Percentiles rank a stretch among this genome's conserved stretches.
Evolutionary conservation across 2,888 invertebrate species (phyloP).

Genomic region (Sturmia bella): DNA sequence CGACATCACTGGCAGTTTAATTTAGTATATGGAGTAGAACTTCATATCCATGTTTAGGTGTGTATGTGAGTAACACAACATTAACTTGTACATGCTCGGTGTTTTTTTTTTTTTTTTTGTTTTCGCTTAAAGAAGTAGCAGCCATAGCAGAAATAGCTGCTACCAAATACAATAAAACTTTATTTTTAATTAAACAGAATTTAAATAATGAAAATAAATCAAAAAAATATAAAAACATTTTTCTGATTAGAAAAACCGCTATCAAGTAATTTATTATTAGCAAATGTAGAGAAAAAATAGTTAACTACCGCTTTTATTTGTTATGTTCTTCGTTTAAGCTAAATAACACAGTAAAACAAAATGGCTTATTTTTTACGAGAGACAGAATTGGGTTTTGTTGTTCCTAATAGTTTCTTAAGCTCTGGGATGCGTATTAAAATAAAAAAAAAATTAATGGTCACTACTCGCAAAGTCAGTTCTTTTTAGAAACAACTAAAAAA

Average conservation of each 20-base stretch:
- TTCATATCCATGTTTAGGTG: neutral
- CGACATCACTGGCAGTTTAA: neutral
- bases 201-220: constrained; percentile 69
- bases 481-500: too few species aligned
- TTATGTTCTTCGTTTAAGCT: constrained; percentile 1
- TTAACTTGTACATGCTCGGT: too few species aligned
- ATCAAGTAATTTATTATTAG: constrained; percentile 58
- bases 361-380: too few species aligned
- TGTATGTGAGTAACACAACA: too few species aligned
- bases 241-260: constrained; percentile 66
- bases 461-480: too few species aligned
- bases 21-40: constrained; percentile 21
- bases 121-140: neutral
- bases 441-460: too few species aligned
- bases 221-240: constrained; percentile 24
- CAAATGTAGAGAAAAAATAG: constrained; percentile 28
- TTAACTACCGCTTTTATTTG: constrained; percentile 33
- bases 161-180: constrained; percentile 69
- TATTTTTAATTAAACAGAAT: constrained; percentile 79
- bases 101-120: too few species aligned
- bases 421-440: too few species aligned
- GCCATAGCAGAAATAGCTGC: constrained; percentile 13
- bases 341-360: too few species aligned
- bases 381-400: too few species aligned
- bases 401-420: too few species aligned